phyloP scores from a whole-genome alignment of 2,113 vertebrate species.

The Syngnathoides biaculeatus region DNA sequence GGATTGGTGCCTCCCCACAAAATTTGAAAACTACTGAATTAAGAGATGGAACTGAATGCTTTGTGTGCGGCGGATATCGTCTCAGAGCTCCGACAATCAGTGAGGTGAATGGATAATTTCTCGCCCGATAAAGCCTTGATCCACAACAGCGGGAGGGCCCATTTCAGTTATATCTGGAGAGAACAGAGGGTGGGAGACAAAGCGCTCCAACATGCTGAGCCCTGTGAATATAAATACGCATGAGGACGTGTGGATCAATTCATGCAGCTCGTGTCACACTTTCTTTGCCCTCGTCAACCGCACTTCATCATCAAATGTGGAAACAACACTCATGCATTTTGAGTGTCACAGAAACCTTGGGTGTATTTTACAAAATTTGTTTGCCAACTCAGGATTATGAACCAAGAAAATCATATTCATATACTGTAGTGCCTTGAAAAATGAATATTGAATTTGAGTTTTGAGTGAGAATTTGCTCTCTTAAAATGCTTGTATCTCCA shows the following conservation, averaged over 20 bases:
- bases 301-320: accelerated
- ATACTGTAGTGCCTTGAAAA: background rate
- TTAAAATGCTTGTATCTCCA: background rate
- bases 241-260: background rate
- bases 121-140: slow-evolving; percentile 31
- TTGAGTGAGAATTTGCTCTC: background rate
- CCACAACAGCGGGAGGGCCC: slow-evolving; percentile 35
- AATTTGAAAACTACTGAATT: no score
- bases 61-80: background rate
- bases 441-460: no score
- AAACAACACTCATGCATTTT: background rate
- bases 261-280: background rate
- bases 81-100: slow-evolving; percentile 10
- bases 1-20: no score
- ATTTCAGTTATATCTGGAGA: background rate
- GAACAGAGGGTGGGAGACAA: background rate
- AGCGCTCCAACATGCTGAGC: slow-evolving; percentile 1
- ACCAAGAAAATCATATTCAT: background rate
- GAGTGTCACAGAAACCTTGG: background rate
- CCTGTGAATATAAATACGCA: background rate
- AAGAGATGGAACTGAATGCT: no score
- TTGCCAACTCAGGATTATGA: background rate
- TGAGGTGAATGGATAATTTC: slow-evolving; percentile 35
- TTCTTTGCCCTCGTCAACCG: background rate
- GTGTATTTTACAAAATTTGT: background rate